These are phyloP conservation scores for Callyntrura guangdongensis DNA, from an alignment of 2,888 invertebrate genomes.

Conservation along the genomic window DNA sequence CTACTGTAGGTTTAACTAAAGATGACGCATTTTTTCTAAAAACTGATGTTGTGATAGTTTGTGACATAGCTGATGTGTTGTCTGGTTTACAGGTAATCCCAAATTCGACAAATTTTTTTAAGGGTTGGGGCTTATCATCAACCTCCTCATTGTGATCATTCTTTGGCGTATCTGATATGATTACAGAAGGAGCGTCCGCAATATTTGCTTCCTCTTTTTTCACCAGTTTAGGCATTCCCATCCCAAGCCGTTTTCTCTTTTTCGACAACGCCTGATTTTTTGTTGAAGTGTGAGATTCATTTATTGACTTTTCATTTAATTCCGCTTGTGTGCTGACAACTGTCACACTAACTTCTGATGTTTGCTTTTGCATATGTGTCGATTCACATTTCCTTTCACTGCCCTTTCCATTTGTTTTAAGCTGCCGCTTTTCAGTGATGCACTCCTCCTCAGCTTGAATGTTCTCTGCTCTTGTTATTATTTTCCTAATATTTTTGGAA, in stretches of 20 bases:
- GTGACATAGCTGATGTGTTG: background rate
- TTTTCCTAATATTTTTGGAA: too few species aligned
- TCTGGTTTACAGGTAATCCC: slow-evolving; percentile 36
- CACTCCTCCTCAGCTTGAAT: too few species aligned
- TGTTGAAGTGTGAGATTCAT: background rate
- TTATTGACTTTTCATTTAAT: background rate
- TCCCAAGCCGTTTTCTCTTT: background rate
- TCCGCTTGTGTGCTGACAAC: background rate
- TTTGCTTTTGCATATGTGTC: background rate
- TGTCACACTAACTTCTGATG: background rate
- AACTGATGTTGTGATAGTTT: background rate
- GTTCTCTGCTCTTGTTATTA: too few species aligned
- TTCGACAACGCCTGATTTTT: background rate
- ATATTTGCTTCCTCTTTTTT: background rate
- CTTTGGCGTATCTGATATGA: background rate
- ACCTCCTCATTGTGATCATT: background rate
- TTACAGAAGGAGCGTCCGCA: background rate
- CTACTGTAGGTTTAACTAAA: background rate
- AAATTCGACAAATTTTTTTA: background rate
- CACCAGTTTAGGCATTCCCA: background rate
- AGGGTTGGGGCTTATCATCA: background rate
- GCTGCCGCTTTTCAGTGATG: too few species aligned
- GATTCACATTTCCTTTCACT: background rate
- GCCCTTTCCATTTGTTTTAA: background rate
- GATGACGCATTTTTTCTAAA: background rate